Percentiles rank a stretch among this genome's conserved stretches.
Conservation (phyloP, 2,113 vertebrate species). For the Chamaea fasciata region DNA sequence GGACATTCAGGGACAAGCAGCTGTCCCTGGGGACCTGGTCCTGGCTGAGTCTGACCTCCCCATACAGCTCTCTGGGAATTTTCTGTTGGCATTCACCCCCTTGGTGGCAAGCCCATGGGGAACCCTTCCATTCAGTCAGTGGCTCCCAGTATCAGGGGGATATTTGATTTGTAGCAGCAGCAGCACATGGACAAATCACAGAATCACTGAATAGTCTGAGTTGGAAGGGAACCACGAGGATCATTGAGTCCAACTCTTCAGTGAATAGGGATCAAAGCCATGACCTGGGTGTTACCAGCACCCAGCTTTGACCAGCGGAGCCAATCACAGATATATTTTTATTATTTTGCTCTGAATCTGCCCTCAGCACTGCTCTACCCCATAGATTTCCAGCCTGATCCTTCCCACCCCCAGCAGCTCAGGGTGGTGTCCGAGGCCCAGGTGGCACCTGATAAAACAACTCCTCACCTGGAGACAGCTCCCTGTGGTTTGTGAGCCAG, state of each 20-base stretch:
- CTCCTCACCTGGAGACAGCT: background rate
- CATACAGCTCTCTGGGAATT: background rate
- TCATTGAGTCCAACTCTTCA: background rate
- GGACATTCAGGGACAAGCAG: background rate
- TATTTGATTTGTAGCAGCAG: background rate
- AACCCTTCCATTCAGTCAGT: background rate
- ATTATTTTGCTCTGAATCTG: background rate
- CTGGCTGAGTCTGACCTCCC: background rate
- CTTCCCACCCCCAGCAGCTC: background rate
- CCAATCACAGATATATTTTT: background rate
- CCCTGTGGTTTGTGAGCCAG: background rate
- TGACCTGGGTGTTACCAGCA: background rate
- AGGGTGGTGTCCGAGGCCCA: background rate
- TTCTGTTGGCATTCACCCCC: background rate
- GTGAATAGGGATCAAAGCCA: background rate
- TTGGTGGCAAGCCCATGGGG: background rate
- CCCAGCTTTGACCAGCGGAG: background rate
- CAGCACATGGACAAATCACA: background rate
- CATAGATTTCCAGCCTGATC: background rate
- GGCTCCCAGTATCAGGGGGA: background rate
- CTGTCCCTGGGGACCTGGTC: background rate
- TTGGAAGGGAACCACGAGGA: background rate
- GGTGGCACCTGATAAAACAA: background rate
- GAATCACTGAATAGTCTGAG: background rate
- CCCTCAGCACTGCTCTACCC: background rate